Evolutionary conservation across 2,113 vertebrate genomes (phyloP).

Genomic region (Notarius quadriscutis): DNA sequence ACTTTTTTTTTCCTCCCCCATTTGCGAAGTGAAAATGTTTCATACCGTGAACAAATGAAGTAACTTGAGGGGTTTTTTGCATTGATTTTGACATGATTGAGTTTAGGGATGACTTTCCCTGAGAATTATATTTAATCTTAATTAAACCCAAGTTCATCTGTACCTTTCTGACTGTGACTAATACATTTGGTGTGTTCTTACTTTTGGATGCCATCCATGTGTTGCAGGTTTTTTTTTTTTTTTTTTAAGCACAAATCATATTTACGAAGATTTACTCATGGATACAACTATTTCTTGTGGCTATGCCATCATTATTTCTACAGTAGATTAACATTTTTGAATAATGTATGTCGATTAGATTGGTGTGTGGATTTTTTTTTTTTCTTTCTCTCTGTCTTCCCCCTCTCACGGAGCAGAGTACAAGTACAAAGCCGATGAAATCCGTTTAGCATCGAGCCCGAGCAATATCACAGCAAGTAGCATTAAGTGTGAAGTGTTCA

Average conservation of each 20-base stretch:
- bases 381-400: too few species aligned
- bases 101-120: conserved; percentile 73
- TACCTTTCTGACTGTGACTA: conserved; percentile 45
- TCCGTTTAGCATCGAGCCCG: background rate
- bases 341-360: background rate
- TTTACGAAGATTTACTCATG: background rate
- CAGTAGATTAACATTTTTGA: background rate
- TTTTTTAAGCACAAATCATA: background rate
- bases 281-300: background rate
- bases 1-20: conserved; percentile 45
- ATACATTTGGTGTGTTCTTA: background rate
- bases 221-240: background rate
- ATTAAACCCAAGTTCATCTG: conserved; percentile 87
- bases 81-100: conserved; percentile 83
- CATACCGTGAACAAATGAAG: conserved; percentile 53
- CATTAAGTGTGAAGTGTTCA: background rate
- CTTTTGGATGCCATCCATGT: background rate
- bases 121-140: conserved; percentile 89
- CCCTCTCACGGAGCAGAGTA: background rate
- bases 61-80: conserved; percentile 62
- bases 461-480: background rate
- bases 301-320: background rate
- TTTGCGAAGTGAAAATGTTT: conserved; percentile 54
- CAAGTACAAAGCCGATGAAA: background rate
- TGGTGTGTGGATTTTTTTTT: too few species aligned